phyloP scores from a whole-genome alignment of 2,888 invertebrate genomes.

The Ariolimax columbianus region DNA sequence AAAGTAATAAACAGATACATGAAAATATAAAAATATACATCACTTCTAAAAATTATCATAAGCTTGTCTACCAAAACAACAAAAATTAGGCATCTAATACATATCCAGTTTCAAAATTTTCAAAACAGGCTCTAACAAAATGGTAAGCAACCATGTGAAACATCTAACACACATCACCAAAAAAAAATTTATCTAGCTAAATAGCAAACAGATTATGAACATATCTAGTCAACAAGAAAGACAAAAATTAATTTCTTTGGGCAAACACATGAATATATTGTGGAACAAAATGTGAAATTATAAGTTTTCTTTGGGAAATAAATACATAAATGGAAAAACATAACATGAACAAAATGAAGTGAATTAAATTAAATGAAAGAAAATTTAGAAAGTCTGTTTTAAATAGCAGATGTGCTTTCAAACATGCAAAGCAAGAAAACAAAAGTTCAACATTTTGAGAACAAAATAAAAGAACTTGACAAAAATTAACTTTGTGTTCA shows the following conservation, averaged over 20 bases:
- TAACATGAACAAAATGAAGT: neutral
- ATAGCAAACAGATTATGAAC: neutral
- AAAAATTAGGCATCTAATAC: neutral
- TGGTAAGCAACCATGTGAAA: neutral
- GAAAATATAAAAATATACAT: neutral
- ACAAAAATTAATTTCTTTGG: neutral
- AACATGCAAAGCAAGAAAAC: neutral
- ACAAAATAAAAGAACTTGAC: too few relatives aligned
- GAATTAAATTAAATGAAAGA: neutral
- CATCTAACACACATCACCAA: neutral
- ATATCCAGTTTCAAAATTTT: neutral
- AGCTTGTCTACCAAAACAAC: neutral
- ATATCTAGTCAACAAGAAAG: neutral
- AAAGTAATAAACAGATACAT: neutral
- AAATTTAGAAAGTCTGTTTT: neutral
- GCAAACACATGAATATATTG: neutral
- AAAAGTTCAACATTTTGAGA: neutral
- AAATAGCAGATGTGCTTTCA: neutral
- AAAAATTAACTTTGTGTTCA: too few relatives aligned
- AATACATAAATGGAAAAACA: neutral
- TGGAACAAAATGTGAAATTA: neutral
- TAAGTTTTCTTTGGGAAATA: neutral
- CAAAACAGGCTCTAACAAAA: neutral
- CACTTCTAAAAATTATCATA: neutral
- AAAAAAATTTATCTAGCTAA: neutral